A percentile compares a stretch with the other conserved stretches of the same genome.
Conservation (phyloP, 1,140 invertebrate genomes). For the Daktulosphaira vitifoliae region DNA sequence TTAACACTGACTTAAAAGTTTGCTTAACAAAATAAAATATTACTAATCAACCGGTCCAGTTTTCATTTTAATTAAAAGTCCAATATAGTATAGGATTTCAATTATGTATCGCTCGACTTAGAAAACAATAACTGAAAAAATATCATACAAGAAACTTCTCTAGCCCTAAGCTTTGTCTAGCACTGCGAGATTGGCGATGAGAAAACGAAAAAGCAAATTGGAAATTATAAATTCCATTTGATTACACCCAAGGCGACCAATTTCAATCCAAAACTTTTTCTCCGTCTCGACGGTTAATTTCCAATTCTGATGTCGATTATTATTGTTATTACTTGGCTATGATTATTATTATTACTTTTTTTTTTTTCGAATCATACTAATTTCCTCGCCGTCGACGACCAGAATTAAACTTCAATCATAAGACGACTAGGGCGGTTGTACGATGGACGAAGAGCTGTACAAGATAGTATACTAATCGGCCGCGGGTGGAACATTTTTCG, state of each 20-base stretch:
- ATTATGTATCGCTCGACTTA: no score
- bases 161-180: no score
- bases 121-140: no score
- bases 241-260: conserved; percentile 26
- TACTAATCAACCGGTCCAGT: no score
- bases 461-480: conserved; percentile 12
- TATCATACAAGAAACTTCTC: no score
- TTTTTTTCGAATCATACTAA: conserved; percentile 29
- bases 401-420: conserved; percentile 27
- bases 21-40: no score
- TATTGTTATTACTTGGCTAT: background rate
- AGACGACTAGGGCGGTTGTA: background rate
- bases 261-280: conserved; percentile 28
- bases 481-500: conserved; percentile 32
- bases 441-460: background rate
- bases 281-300: conserved; percentile 19
- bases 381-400: conserved; percentile 6
- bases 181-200: no score
- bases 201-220: conserved; percentile 27
- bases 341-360: conserved; percentile 8
- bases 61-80: no score
- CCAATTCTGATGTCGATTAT: conserved; percentile 33
- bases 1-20: no score
- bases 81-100: no score
- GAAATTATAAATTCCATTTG: conserved; percentile 33